Percentiles rank a stretch among this genome's conserved stretches.
phyloP scores from a whole-genome alignment of 2,113 vertebrate genomes.

The Nibea coibor region DNA sequence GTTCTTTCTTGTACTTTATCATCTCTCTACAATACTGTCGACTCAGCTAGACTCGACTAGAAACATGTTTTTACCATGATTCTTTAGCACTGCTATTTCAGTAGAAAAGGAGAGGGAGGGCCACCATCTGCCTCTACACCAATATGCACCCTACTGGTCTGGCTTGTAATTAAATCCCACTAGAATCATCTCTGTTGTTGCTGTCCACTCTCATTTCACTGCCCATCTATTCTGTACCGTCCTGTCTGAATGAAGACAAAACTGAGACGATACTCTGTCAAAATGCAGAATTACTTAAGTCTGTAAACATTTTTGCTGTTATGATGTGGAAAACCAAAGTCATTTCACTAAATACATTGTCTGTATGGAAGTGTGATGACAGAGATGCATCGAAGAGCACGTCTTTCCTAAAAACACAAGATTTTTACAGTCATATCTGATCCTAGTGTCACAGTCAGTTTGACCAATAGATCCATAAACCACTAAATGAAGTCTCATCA shows the following conservation, averaged over 20 bases:
- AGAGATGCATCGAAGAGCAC: background rate
- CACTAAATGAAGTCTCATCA: background rate
- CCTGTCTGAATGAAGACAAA: slow-evolving; percentile 1
- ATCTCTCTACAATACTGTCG: background rate
- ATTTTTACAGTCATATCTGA: background rate
- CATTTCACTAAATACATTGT: background rate
- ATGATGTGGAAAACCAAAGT: slow-evolving; percentile 4
- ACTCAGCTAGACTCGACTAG: background rate
- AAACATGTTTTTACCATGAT: background rate
- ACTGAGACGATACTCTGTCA: slow-evolving; percentile 3
- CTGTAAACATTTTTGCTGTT: background rate
- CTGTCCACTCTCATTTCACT: slow-evolving; percentile 28
- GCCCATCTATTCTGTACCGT: background rate
- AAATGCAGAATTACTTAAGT: background rate
- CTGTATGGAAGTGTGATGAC: background rate
- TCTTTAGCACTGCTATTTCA: background rate
- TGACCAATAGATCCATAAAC: background rate
- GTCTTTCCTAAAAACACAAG: background rate
- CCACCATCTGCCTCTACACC: slow-evolving; percentile 27
- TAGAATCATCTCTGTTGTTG: slow-evolving; percentile 24
- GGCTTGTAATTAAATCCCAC: slow-evolving; percentile 29
- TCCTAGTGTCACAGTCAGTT: background rate
- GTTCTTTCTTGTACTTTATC: background rate
- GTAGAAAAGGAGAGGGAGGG: background rate
- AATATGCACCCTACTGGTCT: slow-evolving; percentile 14